Base-by-base conservation (phyloP, 1,140 invertebrate genomes). In the Micrasema minimum region DNA sequence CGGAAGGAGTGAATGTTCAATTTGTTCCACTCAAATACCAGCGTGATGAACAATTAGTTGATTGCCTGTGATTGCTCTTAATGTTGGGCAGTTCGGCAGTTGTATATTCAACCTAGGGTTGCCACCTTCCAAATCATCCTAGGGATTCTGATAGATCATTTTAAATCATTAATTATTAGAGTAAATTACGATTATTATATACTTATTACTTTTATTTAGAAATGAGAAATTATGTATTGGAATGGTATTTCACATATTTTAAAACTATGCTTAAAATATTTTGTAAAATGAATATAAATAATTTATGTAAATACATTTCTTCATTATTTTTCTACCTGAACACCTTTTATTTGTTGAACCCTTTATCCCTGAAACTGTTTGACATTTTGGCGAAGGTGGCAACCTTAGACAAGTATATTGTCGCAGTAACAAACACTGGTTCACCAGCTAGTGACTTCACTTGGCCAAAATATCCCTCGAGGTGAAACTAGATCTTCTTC, bases 401-500 rank as follows among this genome's bases (percentile, higher is more conserved):
- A 59, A 59, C 55, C 55, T 41, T 59, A 59, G 55, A 16, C 20
- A 53, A 20, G 55, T 20, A 20, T 38, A 31, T 7, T 31, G 26
- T 4, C 26, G 2, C 26, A 31, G 31, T 59, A 48, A 22, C 46
- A 20, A 11, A 11, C 46, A 48, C n/a, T 45, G 46, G 14, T 48
- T 48, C 20, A 48, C 55, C 22, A 20, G 37, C 37, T 59, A 22
- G 23, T 23, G 1, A 23, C 18, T 43, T 37, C 18, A 5, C 18
- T n/a, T n/a, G n/a, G 50, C 20, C 20, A 10, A 26, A 1, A 35
- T 48, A 45, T 48, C 41, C 67, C 67, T 51, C 20, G 18, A 43
- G 22, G 57, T 69, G 67, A 69, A 69, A 62, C 67, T 26, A 51
- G 67, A 51, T 69, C 67, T 69, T 51, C 57, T 38, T 69, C 38